A percentile compares a stretch with the other conserved stretches of the same genome.
These are phyloP conservation scores for Molorchus minor DNA, from an alignment of 2,888 invertebrate genomes.

Conservation along the genomic window DNA sequence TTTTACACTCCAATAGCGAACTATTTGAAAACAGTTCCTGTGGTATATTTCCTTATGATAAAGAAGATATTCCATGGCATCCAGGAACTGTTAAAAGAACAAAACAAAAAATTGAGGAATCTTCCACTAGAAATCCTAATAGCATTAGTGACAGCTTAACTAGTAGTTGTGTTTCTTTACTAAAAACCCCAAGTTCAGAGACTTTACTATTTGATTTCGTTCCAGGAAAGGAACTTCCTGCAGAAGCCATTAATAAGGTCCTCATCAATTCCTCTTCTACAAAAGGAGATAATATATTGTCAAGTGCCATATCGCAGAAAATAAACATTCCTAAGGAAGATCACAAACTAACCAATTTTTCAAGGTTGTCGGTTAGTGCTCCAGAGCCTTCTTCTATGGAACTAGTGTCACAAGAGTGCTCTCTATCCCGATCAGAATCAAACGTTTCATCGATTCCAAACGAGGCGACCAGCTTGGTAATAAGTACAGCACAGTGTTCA, in stretches of 20 bases:
- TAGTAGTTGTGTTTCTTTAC: conserved; percentile 41
- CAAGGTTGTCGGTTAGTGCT: conserved; percentile 68
- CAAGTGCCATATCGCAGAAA: conserved; percentile 71
- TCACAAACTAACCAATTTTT: conserved; percentile 28
- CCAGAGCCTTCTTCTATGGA: conserved; percentile 67
- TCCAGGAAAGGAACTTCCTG: conserved; percentile 32
- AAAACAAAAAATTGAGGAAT: conserved; percentile 74
- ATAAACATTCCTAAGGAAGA: conserved; percentile 62
- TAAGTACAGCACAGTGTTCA: conserved; percentile 64
- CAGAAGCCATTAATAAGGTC: conserved; percentile 52
- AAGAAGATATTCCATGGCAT: conserved; percentile 72
- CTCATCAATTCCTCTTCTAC: conserved; percentile 46
- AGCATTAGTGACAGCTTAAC: conserved; percentile 38
- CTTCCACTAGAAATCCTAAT: conserved; percentile 55
- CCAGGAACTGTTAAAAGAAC: conserved; percentile 76
- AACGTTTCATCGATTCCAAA: conserved; percentile 57
- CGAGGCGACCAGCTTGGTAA: conserved; percentile 61
- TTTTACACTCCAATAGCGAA: conserved; percentile 45
- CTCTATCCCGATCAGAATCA: conserved; percentile 58
- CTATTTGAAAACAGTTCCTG: conserved; percentile 55
- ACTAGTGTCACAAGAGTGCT: conserved; percentile 52
- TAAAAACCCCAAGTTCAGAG: conserved; percentile 59
- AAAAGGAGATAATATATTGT: conserved; percentile 48
- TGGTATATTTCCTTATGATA: conserved; percentile 67
- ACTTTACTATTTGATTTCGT: conserved; percentile 51